A percentile compares a stretch with the other conserved stretches of the same genome.
phyloP scores from a whole-genome alignment of 92 coral and sea anemone species.

The Phenganax subtilis region DNA sequence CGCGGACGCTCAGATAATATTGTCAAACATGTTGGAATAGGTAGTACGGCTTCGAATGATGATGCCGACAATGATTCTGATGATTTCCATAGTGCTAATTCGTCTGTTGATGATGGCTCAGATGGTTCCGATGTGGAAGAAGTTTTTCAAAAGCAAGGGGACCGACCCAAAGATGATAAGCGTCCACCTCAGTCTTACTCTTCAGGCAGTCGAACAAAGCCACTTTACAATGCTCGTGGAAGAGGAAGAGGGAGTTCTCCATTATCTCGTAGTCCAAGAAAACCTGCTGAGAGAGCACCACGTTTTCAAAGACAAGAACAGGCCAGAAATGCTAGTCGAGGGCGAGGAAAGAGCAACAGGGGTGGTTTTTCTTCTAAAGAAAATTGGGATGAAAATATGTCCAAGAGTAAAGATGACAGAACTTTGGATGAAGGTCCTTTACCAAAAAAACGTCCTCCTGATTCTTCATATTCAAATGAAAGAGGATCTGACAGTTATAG shows the following conservation, averaged over 20 bases:
- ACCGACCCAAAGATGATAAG: slow-evolving; percentile 28
- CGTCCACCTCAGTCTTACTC: slow-evolving; percentile 40
- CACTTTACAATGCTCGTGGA: slow-evolving; percentile 38
- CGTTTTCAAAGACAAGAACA: slow-evolving; percentile 88
- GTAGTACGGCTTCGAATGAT: slow-evolving; percentile 58
- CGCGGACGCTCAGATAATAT: slow-evolving; percentile 56
- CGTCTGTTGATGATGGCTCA: slow-evolving; percentile 72
- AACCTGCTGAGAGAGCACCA: slow-evolving; percentile 85
- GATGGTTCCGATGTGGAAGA: slow-evolving; percentile 95
- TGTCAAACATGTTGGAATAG: slow-evolving; percentile 71
- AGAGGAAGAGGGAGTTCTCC: slow-evolving; percentile 52
- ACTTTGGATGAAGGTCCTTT: slow-evolving; percentile 30
- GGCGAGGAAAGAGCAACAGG: slow-evolving; percentile 40
- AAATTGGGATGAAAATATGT: slow-evolving; percentile 83
- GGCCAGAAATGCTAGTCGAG: slow-evolving; percentile 57
- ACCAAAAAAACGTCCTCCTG: slow-evolving; percentile 33
- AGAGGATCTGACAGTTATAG: background rate
- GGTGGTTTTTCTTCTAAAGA: slow-evolving; percentile 43
- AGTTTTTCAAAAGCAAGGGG: slow-evolving; percentile 7
- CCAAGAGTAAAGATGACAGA: slow-evolving; percentile 1
- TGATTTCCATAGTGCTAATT: slow-evolving; percentile 70
- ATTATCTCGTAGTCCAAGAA: slow-evolving; percentile 59
- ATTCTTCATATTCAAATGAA: slow-evolving; percentile 17
- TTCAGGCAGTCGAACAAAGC: slow-evolving; percentile 48
- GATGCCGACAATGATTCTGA: slow-evolving; percentile 64